Evolutionary conservation across 2,113 vertebrate genomes (phyloP).

Genomic region (Vulpes vulpes): DNA sequence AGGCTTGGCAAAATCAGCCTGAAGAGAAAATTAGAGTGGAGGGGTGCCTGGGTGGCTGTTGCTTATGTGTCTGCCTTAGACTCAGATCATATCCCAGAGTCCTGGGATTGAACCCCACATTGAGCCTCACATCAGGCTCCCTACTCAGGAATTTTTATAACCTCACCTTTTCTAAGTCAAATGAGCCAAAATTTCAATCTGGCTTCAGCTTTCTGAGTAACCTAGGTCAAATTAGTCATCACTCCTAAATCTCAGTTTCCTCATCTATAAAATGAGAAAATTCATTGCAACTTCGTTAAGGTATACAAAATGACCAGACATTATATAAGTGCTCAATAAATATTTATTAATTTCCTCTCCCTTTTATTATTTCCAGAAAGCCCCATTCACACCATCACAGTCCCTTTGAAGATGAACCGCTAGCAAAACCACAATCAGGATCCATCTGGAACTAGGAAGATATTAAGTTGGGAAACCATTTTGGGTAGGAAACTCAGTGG

Average conservation of each 20-base stretch:
- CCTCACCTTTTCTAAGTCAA: background rate
- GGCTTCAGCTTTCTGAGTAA: background rate
- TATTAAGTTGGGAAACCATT: background rate
- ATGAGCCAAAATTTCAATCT: background rate
- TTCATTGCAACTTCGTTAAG: background rate
- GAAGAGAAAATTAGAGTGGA: background rate
- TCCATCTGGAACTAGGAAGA: background rate
- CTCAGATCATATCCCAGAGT: background rate
- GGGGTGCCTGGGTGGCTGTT: background rate
- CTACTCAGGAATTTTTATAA: background rate
- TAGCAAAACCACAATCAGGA: background rate
- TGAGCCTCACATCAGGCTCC: background rate
- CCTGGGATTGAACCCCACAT: background rate
- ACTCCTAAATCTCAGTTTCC: background rate
- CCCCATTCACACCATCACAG: background rate
- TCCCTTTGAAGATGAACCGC: background rate
- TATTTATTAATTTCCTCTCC: background rate
- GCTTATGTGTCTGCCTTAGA: background rate
- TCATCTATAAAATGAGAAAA: constrained; percentile 1
- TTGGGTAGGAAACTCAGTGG: background rate
- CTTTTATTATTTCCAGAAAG: constrained; percentile 14
- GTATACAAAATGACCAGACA: background rate
- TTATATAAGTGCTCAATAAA: constrained; percentile 11
- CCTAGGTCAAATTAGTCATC: background rate
- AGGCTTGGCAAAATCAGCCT: background rate